Evolutionary conservation across 35 echinoderm and acorn worm species (phyloP), one percentile per base, ranked within the genome.

Genomic region (Hemicentrotus pulcherrimus): DNA sequence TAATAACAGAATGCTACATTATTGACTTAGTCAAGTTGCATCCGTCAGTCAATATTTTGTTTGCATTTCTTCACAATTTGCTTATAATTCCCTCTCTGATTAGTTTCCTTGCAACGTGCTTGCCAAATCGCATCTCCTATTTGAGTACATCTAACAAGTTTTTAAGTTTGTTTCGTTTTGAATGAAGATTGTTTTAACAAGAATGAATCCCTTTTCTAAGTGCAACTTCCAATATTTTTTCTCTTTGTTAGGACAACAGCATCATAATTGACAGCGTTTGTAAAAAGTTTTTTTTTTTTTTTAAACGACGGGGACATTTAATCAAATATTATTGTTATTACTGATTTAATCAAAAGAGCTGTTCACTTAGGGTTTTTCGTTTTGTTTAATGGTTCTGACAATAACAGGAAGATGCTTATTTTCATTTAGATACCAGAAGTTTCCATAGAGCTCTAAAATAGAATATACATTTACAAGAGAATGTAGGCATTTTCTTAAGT

Each of bases 51-150:
- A 28, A 78, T 78, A 28, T 71, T 71, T 78, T 78, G 65, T 78
- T 78, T n/a, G 65, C 65, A 78, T 78, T 78, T 78, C 65, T 78
- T 78, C 65, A 78, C n/a, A 59, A n/a, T 78, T 28, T 78, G 65
- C 65, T 78, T 59, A 22, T 78, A 28, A 78, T 78, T n/a, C 65
- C 65, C 65, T 78, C 19, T 78, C 65, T 78, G 65, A 78, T n/a
- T 18, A 7, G 65, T 78, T 1, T 78, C 65, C 65, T 78, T 28
- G 65, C 65, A 78, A 78, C 65, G 65, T 78, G 65, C 65, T 78
- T 78, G 65, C 28, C 65, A 78, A 78, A 78, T 78, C 19, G 65
- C 65, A 78, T 28, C 65, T 78, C 19, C 22, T n/a, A 78, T 22
- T n/a, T 78, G 52, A 59, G 16, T 14, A 16, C 52, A 5, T 78